Evolutionary conservation across 1,140 invertebrate species (phyloP), one percentile per base, ranked within the genome.

Genomic region (Atta cephalotes): DNA sequence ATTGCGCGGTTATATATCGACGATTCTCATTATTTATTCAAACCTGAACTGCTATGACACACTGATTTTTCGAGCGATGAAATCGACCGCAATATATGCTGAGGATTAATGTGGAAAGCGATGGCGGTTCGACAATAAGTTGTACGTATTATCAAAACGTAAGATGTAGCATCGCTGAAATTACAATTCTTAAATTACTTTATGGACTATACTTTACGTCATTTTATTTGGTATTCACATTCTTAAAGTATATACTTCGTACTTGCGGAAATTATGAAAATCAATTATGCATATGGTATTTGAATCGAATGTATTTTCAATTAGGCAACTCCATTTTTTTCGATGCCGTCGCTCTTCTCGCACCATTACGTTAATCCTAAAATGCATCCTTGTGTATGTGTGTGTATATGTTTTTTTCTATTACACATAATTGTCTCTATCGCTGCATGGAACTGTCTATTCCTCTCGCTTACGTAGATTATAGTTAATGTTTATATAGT

Each of bases 401-500:
- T 76, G 18, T 12, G 18, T 10, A n/a, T 21, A n/a, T 58, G 14
- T 70, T 45, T 49, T 70, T 45, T 49, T 51, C 14, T 5, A n/a
- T 12, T 16, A 45, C 39, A 51, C 12, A 39, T 3, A 25, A 49
- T 21, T 70, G 14, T 18, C 28, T 16, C 14, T 68, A 25, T 18
- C 1, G 7, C 5, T 56, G 78, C 49, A 53, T 16, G 78, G 2
- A 35, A 9, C 25, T 71, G 21, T 81, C 3, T 39, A 9, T 68
- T 14, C 14, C 28, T 80, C 39, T 68, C 45, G 63, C 63, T 71
- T 81, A n/a, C 21, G 21, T 71, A 81, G 65, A 81, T 81, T 81
- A 53, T n/a, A 79, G 60, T 49, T 51, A 45, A 28, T 18, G 3
- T 35, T 58, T 71, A n/a, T 21, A 28, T 81, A n/a, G 14, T 12